These are phyloP conservation scores for Chelonoidis abingdonii DNA, from an alignment of 2,113 vertebrate species.

Conservation along the genomic window DNA sequence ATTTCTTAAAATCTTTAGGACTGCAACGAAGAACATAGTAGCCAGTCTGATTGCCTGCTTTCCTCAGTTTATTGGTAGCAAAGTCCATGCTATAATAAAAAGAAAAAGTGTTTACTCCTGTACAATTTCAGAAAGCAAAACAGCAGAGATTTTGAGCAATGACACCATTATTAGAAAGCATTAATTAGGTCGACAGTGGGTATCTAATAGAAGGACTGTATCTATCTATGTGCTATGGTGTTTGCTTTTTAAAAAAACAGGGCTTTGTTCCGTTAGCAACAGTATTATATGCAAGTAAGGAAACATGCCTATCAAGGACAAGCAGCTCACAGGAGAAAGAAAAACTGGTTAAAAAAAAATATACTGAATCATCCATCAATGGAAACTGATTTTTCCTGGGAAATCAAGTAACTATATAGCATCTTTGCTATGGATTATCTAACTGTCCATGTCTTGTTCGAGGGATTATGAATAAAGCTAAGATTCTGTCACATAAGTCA, in stretches of 20 bases:
- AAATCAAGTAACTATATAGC: not conserved
- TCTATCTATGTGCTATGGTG: not conserved
- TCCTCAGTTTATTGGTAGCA: constrained; percentile 89
- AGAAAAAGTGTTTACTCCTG: constrained; percentile 16
- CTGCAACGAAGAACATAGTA: constrained; percentile 94
- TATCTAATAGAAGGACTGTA: not conserved
- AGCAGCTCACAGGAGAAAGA: not conserved
- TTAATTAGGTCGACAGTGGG: too few relatives aligned
- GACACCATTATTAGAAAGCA: not conserved
- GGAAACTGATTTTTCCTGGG: not conserved
- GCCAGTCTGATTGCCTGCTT: constrained; percentile 90
- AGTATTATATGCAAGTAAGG: not conserved
- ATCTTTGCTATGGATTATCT: not conserved
- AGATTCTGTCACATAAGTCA: too few relatives aligned
- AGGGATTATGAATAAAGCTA: not conserved
- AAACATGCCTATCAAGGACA: not conserved
- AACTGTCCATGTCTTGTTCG: not conserved
- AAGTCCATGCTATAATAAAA: constrained; percentile 91
- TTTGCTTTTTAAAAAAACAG: not conserved
- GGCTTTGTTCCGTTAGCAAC: not conserved
- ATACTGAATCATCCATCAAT: not conserved
- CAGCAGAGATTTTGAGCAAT: not conserved
- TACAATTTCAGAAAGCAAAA: not conserved
- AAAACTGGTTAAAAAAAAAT: not conserved
- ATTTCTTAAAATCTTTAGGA: constrained; percentile 95